Percentiles rank a stretch among this genome's conserved stretches.
phyloP scores from a whole-genome alignment of 1,140 invertebrate genomes.

The Andrena cerasifolii region DNA sequence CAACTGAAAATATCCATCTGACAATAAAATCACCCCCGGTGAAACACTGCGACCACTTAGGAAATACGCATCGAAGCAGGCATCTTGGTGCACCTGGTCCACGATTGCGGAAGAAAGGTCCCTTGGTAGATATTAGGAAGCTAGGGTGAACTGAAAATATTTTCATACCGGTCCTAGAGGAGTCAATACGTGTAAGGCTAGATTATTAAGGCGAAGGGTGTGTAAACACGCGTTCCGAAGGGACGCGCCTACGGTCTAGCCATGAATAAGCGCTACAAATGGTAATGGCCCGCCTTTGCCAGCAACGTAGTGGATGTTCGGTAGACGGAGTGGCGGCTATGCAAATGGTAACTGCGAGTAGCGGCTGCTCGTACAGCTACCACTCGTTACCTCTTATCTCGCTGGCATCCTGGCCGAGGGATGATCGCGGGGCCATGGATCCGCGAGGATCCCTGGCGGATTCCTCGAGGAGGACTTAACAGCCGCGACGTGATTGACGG shows the following conservation, averaged over 20 bases:
- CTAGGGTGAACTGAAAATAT: neutral
- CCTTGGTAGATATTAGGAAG: too few species aligned
- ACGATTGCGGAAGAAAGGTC: neutral
- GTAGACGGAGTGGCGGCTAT: constrained; percentile 22
- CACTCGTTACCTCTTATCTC: constrained; percentile 44
- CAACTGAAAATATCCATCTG: neutral
- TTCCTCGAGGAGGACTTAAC: neutral
- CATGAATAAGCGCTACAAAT: neutral
- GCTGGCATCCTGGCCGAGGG: neutral
- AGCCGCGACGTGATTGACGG: neutral
- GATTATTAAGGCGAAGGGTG: neutral
- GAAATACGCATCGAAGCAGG: too few species aligned
- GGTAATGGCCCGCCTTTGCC: constrained; percentile 31
- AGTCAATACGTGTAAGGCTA: neutral
- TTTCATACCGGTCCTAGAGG: neutral
- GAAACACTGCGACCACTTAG: too few species aligned
- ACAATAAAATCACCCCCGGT: too few species aligned
- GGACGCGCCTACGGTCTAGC: neutral
- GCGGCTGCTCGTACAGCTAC: neutral
- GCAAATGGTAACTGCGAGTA: constrained; percentile 23
- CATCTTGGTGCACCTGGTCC: neutral
- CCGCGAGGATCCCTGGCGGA: neutral
- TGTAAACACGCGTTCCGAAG: neutral
- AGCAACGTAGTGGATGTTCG: neutral
- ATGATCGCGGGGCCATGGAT: constrained; percentile 5